Base-by-base conservation (phyloP, 2,888 invertebrate genomes). In the Eurytoma californica region DNA sequence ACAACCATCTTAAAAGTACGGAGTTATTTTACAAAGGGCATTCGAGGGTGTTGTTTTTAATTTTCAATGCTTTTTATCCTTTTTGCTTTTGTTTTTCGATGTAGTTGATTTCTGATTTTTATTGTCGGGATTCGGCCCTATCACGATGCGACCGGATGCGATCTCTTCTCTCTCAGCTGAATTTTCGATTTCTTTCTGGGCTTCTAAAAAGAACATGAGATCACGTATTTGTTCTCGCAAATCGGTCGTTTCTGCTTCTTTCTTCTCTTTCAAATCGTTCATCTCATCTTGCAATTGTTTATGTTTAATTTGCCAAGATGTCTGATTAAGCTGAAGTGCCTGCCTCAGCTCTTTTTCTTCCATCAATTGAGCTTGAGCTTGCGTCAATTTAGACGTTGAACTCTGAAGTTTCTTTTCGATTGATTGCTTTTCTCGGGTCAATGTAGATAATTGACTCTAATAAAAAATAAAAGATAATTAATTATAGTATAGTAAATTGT, bases 201-300 rank as follows among this genome's bases (percentile, higher is more conserved):
- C 98, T 84, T 98, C 97, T 85, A 99, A 93, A 90, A 95, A 98
- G 91, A 99, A 98, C 97, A 98, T 98, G 68, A 99, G 93, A 92
- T 99, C 99, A 53, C 97, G 93, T 12, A 99, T 92, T 92, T 99
- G 98, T 85, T 99, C 98, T 83, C 95, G 94, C 49, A 99, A 92
- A 24, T 98, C 97, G 0, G 91, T 84, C n/a, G 97, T 92, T 93
- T 98, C 94, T 66, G 90, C 86, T 75, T 93, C 92, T 83, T 92
- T 92, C 3, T 82, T 63, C 13, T 87, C 90, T 77, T 90, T 91
- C 82, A 88, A 91, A 75, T 91, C 85, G 3, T 82, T 80, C 70
- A 88, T 82, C 77, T 90, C 88, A 61, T 87, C 84, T 67, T 89
- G 86, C 47, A 90, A 78, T 67, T 87, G 86, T 72, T 88, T 87